Conservation (phyloP, 2,888 invertebrate species). For the Agrilus cyanescens region DNA sequence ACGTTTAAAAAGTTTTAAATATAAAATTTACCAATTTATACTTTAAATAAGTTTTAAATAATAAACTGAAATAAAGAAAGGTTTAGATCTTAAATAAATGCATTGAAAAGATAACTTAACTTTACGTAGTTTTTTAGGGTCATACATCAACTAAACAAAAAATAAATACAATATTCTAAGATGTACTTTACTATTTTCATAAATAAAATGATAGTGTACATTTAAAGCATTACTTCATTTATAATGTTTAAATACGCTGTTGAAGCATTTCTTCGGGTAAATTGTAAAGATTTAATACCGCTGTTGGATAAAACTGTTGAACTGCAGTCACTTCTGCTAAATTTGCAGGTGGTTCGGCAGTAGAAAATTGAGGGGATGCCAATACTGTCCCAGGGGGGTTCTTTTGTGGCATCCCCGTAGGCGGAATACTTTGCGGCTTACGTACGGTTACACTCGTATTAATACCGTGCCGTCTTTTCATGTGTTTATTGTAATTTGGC, state of each 20-base stretch:
- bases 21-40: no score
- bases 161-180: no score
- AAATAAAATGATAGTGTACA: no score
- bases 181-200: no score
- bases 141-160: no score
- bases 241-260: slow-evolving; percentile 13
- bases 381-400: slow-evolving; percentile 35
- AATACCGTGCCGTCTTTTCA: slow-evolving; percentile 59
- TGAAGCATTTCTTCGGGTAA: slow-evolving; percentile 29
- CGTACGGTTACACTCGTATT: slow-evolving; percentile 36
- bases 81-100: no score
- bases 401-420: slow-evolving; percentile 34
- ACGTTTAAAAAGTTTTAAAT: no score
- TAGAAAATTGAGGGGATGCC: slow-evolving; percentile 29
- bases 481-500: slow-evolving; percentile 75
- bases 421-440: slow-evolving; percentile 35
- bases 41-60: no score
- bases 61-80: no score
- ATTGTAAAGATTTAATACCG: slow-evolving; percentile 29
- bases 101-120: no score
- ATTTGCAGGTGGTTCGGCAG: slow-evolving; percentile 9
- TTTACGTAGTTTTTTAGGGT: no score
- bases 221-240: no score
- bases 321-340: slow-evolving; percentile 20
- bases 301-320: slow-evolving; percentile 25